These are phyloP conservation scores for Cremastinae sp. DNA, from an alignment of 2,888 invertebrate genomes.

Conservation along the genomic window DNA sequence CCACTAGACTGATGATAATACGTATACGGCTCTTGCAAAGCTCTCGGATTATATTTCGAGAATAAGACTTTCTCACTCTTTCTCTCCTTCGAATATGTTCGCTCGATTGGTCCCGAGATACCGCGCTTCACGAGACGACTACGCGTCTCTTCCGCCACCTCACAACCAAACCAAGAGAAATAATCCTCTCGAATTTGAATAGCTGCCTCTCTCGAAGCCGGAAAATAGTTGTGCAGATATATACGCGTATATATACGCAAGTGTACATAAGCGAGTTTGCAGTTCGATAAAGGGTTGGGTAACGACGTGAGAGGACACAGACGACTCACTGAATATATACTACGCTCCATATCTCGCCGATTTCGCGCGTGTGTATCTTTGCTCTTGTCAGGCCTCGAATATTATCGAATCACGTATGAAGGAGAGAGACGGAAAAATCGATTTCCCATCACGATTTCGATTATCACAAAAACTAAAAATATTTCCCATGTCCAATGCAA, in stretches of 20 bases:
- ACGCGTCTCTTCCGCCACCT: conserved; percentile 23
- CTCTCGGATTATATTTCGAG: conserved; percentile 59
- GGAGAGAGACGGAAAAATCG: conserved; percentile 27
- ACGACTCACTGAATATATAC: conserved; percentile 52
- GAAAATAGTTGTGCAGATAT: conserved; percentile 46
- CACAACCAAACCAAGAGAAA: conserved; percentile 48
- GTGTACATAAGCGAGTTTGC: too few species aligned
- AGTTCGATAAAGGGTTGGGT: conserved; percentile 62
- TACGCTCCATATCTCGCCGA: conserved; percentile 43
- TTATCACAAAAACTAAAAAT: too few species aligned
- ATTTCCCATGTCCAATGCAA: too few species aligned
- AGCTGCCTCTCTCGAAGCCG: conserved; percentile 38
- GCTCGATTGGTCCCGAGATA: conserved; percentile 55
- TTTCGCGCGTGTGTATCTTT: conserved; percentile 40
- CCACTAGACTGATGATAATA: conserved; percentile 59
- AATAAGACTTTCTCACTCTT: conserved; percentile 36
- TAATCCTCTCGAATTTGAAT: conserved; percentile 57
- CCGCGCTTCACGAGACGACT: conserved; percentile 27
- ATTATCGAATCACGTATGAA: conserved; percentile 35
- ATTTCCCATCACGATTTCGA: conserved; percentile 15
- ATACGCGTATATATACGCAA: conserved; percentile 15
- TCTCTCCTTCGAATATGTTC: conserved; percentile 46
- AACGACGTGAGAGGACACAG: conserved; percentile 60
- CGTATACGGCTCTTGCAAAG: conserved; percentile 35
- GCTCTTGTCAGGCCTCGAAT: conserved; percentile 27